A percentile compares a stretch with the other conserved stretches of the same genome.
phyloP scores from a whole-genome alignment of 2,888 invertebrate species.

The Linyphia triangularis region DNA sequence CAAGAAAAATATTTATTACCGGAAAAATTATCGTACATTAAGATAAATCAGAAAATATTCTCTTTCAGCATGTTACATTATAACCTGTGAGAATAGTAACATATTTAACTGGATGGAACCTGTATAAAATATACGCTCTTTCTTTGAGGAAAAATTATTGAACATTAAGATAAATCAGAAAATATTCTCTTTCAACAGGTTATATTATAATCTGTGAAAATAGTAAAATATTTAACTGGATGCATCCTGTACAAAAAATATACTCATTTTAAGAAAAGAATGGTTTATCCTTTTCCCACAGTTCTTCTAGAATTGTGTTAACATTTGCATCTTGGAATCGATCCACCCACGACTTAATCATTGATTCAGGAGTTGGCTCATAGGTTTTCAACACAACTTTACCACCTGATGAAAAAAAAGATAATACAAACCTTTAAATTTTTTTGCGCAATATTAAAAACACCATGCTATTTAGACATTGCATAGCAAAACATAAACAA shows the following conservation, averaged over 20 bases:
- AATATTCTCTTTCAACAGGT: neutral
- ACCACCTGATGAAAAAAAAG: constrained; percentile 79
- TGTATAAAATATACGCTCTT: no score
- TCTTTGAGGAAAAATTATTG: constrained; percentile 6
- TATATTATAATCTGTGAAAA: neutral
- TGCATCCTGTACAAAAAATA: neutral
- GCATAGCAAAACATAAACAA: no score
- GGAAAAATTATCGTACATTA: constrained; percentile 5
- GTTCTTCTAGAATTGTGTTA: constrained; percentile 83
- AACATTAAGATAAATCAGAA: neutral
- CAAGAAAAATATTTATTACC: constrained; percentile 30
- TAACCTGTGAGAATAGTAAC: neutral
- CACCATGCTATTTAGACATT: no score
- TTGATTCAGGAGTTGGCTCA: constrained; percentile 87
- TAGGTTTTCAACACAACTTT: constrained; percentile 86
- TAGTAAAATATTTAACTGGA: neutral
- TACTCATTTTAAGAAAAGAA: constrained; percentile 80
- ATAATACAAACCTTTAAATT: no score
- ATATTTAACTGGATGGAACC: neutral
- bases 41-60: neutral
- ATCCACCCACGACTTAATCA: constrained; percentile 92
- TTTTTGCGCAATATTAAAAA: no score
- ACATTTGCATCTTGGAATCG: constrained; percentile 84
- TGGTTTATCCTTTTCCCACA: constrained; percentile 84
- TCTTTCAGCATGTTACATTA: neutral